Evolutionary conservation across 2,113 vertebrate species (phyloP), one percentile per base, ranked within the genome.

Genomic region (Xiphophorus hellerii): DNA sequence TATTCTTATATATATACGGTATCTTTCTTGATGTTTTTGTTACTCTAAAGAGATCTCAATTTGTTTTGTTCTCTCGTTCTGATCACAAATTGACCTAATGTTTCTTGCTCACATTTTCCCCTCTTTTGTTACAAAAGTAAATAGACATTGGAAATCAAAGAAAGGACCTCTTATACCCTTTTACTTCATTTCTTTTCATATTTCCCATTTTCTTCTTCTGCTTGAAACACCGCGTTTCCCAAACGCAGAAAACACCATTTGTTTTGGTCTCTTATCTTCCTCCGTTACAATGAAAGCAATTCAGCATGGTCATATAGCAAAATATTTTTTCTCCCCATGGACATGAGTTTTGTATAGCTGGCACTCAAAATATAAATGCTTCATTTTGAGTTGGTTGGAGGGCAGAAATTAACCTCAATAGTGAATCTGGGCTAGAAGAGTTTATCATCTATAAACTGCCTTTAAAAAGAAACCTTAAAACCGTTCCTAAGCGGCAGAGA

Each of bases 61-160:
- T 71, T 35, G 10, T n/a, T 62, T 71, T 48, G 69, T 80, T 76
- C 54, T 76, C 69, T 76, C 30, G 28, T 68, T 71, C 62, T 0
- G 54, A 66, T 70, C 89, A 91, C 81, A 86, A 76, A 81, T 84
- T 87, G 64, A 81, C 74, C 51, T 62, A n/a, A 78, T 83, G 83
- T 72, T 63, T 73, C 51, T 69, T 82, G 77, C 86, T 76, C 71
- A 80, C 78, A 74, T 83, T 87, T 81, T 73, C 68, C 69, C 84
- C 74, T 83, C 72, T 80, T 74, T 84, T 82, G 73, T 81, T 83
- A 85, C 76, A 83, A 85, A 84, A 82, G 88, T 22, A 82, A 92
- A 77, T 84, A 89, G 84, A 93, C 91, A 84, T 64, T 78, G 51
- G 71, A 76, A 81, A 80, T 67, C 81, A 71, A 33, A 71, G 71